These are phyloP conservation scores for Callipepla squamata DNA, from an alignment of 2,113 vertebrate genomes.

Conservation along the genomic window DNA sequence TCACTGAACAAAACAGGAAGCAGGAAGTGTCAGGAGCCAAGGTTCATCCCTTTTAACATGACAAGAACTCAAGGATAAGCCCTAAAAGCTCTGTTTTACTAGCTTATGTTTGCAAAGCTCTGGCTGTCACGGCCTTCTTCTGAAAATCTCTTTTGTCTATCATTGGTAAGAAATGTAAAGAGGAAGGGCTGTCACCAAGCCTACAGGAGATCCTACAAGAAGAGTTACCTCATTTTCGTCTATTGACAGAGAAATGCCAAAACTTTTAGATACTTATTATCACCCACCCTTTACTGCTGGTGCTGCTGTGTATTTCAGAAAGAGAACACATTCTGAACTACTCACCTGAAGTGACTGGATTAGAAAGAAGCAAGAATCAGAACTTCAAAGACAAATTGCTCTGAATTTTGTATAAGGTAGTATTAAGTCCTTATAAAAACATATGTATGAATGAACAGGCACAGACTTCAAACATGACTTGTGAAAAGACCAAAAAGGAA, in stretches of 20 bases:
- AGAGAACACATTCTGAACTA: background rate
- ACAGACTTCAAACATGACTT: background rate
- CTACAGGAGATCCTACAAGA: background rate
- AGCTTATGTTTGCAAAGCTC: background rate
- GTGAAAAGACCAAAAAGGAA: background rate
- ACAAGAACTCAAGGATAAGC: background rate
- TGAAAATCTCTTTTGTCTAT: slow-evolving; percentile 2
- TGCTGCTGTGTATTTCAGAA: background rate
- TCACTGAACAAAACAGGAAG: background rate
- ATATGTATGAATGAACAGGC: background rate
- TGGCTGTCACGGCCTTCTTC: background rate
- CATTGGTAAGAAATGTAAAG: background rate
- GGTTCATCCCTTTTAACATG: background rate
- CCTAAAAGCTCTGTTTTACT: background rate
- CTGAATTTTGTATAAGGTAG: background rate
- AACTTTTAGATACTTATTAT: background rate
- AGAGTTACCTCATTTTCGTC: slow-evolving; percentile 3
- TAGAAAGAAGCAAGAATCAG: background rate
- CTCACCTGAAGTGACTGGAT: fast-evolving
- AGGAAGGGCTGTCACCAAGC: background rate
- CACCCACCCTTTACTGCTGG: background rate
- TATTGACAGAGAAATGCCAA: background rate
- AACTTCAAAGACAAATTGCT: background rate
- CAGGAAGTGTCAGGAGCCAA: background rate
- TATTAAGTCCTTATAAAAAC: background rate